Evolutionary conservation across 2,797 vertebrate species (phyloP).

Genomic region (Astyanax mexicanus): DNA sequence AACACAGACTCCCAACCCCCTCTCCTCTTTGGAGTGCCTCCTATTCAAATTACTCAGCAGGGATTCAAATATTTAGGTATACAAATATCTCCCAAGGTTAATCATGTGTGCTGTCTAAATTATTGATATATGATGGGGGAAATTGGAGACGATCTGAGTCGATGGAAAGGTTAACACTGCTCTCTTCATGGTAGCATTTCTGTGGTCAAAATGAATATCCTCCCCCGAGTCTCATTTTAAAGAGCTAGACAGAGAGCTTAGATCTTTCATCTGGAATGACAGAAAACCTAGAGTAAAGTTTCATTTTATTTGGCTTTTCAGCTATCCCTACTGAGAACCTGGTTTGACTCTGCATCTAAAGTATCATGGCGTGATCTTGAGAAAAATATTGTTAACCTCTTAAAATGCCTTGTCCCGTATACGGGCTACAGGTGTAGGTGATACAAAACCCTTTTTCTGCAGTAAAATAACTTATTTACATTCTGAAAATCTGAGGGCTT

Average conservation of each 20-base stretch:
- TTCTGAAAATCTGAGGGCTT: too few species aligned
- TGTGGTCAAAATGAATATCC: slow-evolving; percentile 16
- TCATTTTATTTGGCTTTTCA: background rate
- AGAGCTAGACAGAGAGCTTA: background rate
- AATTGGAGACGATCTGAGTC: background rate
- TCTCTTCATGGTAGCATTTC: background rate
- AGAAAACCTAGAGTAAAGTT: background rate
- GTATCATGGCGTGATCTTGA: background rate
- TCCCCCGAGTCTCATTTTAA: background rate
- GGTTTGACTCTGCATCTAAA: background rate
- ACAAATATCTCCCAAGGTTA: too few species aligned
- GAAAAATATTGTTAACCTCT: background rate
- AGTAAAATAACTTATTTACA: too few species aligned
- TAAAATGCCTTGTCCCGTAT: too few species aligned
- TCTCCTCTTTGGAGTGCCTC: background rate
- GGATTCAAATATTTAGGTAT: too few species aligned
- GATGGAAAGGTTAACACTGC: background rate
- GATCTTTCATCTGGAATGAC: background rate
- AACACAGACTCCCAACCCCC: background rate
- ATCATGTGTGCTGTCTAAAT: too few species aligned
- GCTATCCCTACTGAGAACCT: background rate
- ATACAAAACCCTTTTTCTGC: too few species aligned
- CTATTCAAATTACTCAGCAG: background rate
- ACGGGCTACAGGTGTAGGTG: too few species aligned
- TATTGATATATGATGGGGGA: too few species aligned